phyloP scores from a whole-genome alignment of 92 coral and sea anemone species.

The Epizoanthus illoricatus region DNA sequence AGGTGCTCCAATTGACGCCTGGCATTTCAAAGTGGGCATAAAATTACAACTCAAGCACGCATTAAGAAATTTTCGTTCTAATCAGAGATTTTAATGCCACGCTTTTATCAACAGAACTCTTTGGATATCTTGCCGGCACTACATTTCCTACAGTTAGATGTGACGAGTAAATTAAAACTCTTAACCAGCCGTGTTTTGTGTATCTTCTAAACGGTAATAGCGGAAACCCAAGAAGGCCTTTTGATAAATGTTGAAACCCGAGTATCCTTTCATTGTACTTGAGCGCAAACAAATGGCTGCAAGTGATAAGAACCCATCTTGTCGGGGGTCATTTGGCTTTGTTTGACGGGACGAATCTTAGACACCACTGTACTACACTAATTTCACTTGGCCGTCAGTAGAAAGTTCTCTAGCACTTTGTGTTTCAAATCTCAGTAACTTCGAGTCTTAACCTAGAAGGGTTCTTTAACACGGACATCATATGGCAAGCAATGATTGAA shows the following conservation, averaged over 20 bases:
- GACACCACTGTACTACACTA: neutral
- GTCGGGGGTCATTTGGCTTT: slow-evolving; percentile 40
- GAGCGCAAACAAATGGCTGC: slow-evolving; percentile 85
- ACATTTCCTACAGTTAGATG: slow-evolving; percentile 33
- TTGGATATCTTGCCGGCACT: slow-evolving; percentile 6
- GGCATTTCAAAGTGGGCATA: slow-evolving; percentile 39
- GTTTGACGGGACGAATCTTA: slow-evolving; percentile 16
- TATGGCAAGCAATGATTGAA: neutral
- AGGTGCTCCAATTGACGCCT: slow-evolving; percentile 34
- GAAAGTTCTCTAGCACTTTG: neutral
- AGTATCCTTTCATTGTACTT: slow-evolving; percentile 86
- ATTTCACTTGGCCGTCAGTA: slow-evolving; percentile 12
- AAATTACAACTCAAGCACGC: slow-evolving; percentile 41
- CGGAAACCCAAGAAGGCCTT: slow-evolving; percentile 85
- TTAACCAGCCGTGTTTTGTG: slow-evolving; percentile 88
- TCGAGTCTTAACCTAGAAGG: neutral
- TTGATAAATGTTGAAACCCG: slow-evolving; percentile 89
- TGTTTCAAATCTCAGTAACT: neutral
- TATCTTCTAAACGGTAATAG: slow-evolving; percentile 87
- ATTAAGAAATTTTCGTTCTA: slow-evolving; percentile 23
- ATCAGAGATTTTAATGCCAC: slow-evolving; percentile 7
- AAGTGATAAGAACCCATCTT: slow-evolving; percentile 64
- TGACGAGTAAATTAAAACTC: slow-evolving; percentile 61
- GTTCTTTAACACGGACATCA: neutral
- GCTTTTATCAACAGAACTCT: slow-evolving; percentile 2